phyloP scores from a whole-genome alignment of 2,888 invertebrate genomes.

The Hirtodrosophila duncani region DNA sequence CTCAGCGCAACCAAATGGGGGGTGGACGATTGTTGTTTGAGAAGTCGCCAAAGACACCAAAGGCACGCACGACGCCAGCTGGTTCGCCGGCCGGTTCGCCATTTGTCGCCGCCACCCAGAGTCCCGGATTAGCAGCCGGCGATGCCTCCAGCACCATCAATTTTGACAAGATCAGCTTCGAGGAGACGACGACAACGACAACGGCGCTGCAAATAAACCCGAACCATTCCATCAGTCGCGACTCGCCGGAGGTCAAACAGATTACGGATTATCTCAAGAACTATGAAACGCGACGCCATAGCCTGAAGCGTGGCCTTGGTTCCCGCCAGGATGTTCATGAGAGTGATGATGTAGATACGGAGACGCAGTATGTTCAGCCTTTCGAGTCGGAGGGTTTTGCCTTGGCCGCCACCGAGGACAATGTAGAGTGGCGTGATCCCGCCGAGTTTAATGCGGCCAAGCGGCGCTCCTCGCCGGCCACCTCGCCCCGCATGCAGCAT shows the following conservation, averaged over 20 bases:
- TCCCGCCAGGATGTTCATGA: conserved; percentile 13
- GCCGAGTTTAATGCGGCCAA: conserved; percentile 71
- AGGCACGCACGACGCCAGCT: not conserved
- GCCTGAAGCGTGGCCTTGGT: conserved; percentile 57
- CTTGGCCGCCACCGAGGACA: conserved; percentile 79
- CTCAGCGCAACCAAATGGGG: conserved; percentile 8
- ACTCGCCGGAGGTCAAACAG: conserved; percentile 71
- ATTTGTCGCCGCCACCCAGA: conserved; percentile 63
- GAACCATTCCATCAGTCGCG: conserved; percentile 1
- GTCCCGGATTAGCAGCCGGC: conserved; percentile 25
- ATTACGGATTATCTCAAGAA: conserved; percentile 75
- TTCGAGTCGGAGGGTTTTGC: conserved; percentile 75
- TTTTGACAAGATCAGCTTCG: conserved; percentile 76
- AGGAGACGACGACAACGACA: conserved; percentile 48
- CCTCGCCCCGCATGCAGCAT: conserved; percentile 59
- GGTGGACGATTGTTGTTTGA: conserved; percentile 9
- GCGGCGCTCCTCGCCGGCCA: conserved; percentile 41
- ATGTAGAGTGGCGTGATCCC: conserved; percentile 87
- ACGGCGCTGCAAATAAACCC: not conserved
- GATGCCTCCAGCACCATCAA: conserved; percentile 59
- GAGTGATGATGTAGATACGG: too few relatives aligned
- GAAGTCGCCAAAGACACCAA: conserved; percentile 9
- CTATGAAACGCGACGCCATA: conserved; percentile 69
- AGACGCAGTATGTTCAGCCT: conserved; percentile 67
- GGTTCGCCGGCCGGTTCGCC: not conserved